Conservation (phyloP, 1,140 invertebrate species). For the Pseudoatta argentina region DNA sequence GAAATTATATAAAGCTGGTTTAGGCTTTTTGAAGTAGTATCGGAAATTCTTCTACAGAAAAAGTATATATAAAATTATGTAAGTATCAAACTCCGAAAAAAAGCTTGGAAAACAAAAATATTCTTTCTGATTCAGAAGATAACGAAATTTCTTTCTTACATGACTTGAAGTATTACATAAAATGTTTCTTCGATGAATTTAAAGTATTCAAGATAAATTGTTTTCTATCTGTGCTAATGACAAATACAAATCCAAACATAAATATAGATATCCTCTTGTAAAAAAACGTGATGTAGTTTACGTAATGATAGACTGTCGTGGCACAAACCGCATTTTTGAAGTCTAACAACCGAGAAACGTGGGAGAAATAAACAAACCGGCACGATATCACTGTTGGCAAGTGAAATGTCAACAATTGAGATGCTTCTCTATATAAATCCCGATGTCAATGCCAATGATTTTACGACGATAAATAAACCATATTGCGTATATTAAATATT, state of each 20-base stretch:
- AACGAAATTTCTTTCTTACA: neutral
- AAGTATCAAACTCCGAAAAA: neutral
- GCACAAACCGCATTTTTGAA: neutral
- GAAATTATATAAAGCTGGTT: neutral
- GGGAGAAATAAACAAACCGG: conserved; percentile 31
- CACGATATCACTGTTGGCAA: conserved; percentile 3
- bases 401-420: conserved; percentile 36
- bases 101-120: neutral
- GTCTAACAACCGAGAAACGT: conserved; percentile 8
- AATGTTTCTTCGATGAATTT: neutral
- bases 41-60: neutral
- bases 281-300: neutral
- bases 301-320: neutral
- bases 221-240: neutral
- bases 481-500: neutral
- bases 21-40: neutral
- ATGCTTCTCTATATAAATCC: neutral
- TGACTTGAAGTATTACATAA: neutral
- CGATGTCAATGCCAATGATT: neutral
- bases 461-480: neutral
- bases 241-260: neutral
- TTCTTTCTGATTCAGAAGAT: neutral
- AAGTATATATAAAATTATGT: neutral
- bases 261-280: neutral
- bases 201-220: neutral